Percentiles rank a stretch among this genome's conserved stretches.
phyloP scores from a whole-genome alignment of 2,888 invertebrate genomes.

The Drosophila kanekoi region DNA sequence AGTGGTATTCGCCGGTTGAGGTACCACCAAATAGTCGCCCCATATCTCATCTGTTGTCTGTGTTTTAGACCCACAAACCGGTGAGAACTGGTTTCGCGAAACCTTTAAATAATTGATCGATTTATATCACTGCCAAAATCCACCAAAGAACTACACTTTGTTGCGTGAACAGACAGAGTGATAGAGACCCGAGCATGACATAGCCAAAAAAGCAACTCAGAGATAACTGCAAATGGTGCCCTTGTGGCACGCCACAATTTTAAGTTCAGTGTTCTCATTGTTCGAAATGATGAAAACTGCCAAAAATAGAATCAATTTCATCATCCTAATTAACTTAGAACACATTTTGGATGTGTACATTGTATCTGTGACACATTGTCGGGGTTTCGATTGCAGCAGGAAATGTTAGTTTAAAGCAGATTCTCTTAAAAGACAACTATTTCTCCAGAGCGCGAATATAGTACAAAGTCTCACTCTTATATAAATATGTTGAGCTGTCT shows the following conservation, averaged over 20 bases:
- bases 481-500: neutral
- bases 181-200: constrained; percentile 24
- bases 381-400: constrained; percentile 7
- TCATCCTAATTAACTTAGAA: constrained; percentile 49
- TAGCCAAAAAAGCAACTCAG: constrained; percentile 10
- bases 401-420: constrained; percentile 2
- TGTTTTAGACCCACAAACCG: constrained; percentile 16
- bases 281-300: constrained; percentile 36
- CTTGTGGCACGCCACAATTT: constrained; percentile 38
- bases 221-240: constrained; percentile 35
- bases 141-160: constrained; percentile 1
- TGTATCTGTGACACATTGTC: constrained; percentile 6
- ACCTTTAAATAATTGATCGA: constrained; percentile 51
- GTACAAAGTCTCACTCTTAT: neutral
- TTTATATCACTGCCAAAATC: constrained; percentile 39
- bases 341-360: constrained; percentile 13
- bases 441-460: neutral
- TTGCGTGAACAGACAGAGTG: constrained; percentile 27
- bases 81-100: constrained; percentile 32
- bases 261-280: constrained; percentile 22
- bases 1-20: constrained; percentile 28
- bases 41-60: constrained; percentile 21
- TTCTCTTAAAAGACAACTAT: neutral
- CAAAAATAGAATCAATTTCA: constrained; percentile 49
- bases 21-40: constrained; percentile 30